Conservation (phyloP, 2,888 invertebrate genomes). For the Drosophila formosana region DNA sequence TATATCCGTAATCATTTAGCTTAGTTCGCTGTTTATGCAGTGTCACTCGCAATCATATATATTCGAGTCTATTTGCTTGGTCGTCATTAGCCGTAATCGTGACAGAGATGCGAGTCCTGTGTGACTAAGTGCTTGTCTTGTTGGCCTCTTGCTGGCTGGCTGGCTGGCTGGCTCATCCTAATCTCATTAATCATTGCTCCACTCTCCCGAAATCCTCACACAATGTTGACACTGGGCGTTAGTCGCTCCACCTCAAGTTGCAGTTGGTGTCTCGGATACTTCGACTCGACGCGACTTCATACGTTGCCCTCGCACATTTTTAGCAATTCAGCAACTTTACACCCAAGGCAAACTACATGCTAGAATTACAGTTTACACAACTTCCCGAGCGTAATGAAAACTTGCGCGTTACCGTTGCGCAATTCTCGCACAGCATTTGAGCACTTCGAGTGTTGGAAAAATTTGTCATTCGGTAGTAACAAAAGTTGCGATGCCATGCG, state of each 20-base stretch:
- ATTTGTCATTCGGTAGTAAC: conserved; percentile 66
- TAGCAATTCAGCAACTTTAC: conserved; percentile 56
- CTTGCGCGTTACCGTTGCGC: conserved; percentile 60
- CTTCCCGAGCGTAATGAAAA: conserved; percentile 48
- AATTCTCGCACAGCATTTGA: conserved; percentile 55
- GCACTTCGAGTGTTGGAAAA: conserved; percentile 47
- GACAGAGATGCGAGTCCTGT: conserved; percentile 26
- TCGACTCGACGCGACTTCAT: neutral
- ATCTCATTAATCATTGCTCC: conserved; percentile 51
- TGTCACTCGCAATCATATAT: conserved; percentile 14
- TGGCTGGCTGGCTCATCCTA: conserved; percentile 41
- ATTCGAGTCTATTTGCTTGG: conserved; percentile 25
- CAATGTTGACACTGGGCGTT: conserved; percentile 36
- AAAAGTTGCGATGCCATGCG: conserved; percentile 32
- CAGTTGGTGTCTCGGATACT: neutral
- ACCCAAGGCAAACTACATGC: conserved; percentile 39
- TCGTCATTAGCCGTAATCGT: conserved; percentile 48
- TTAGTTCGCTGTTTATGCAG: conserved; percentile 12
- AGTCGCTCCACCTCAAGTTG: neutral
- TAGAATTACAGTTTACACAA: conserved; percentile 49
- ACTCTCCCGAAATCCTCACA: conserved; percentile 38
- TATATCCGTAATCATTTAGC: neutral
- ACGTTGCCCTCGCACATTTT: conserved; percentile 46
- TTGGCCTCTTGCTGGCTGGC: conserved; percentile 52
- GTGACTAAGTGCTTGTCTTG: conserved; percentile 49